Percentiles rank a stretch among this genome's conserved stretches.
Evolutionary conservation across 2,888 invertebrate species (phyloP).

Genomic region (Tachystola acroxantha): DNA sequence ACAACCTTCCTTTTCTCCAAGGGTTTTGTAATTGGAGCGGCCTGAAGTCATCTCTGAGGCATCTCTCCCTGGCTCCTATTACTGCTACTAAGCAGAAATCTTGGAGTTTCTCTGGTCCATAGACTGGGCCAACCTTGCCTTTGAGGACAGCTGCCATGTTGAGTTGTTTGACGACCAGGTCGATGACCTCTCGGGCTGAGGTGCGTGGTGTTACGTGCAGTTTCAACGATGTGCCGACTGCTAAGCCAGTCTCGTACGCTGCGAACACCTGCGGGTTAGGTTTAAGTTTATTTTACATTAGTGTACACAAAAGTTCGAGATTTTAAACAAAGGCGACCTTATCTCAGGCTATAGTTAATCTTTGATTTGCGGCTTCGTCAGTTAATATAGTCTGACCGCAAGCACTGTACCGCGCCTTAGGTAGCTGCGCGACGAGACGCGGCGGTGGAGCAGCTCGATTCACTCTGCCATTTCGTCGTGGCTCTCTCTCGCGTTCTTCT

Average conservation of each 20-base stretch:
- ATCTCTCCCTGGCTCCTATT: constrained; percentile 95
- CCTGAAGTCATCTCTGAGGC: constrained; percentile 95
- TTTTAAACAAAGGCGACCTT: too few species aligned
- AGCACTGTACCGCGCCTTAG: too few species aligned
- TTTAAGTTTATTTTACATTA: too few species aligned
- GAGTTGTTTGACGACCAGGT: constrained; percentile 95
- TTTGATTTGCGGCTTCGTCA: too few species aligned
- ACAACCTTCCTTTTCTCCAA: constrained; percentile 95
- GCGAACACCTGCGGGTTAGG: constrained; percentile 90
- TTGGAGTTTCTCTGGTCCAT: constrained; percentile 87
- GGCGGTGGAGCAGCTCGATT: too few species aligned
- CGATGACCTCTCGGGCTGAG: constrained; percentile 96
- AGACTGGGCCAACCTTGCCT: constrained; percentile 90
- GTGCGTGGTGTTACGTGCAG: constrained; percentile 95
- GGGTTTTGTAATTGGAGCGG: constrained; percentile 96
- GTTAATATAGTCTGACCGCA: too few species aligned
- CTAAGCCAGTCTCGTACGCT: constrained; percentile 96
- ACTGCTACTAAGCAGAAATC: constrained; percentile 97
- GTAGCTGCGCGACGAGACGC: too few species aligned
- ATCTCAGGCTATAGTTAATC: too few species aligned
- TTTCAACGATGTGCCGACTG: constrained; percentile 94
- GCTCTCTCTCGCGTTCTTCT: too few species aligned
- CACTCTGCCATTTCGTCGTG: too few species aligned
- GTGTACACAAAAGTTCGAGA: too few species aligned
- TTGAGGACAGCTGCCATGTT: constrained; percentile 95